Conservation (phyloP, 2,888 invertebrate genomes). For the Trichopria drosophilae region DNA sequence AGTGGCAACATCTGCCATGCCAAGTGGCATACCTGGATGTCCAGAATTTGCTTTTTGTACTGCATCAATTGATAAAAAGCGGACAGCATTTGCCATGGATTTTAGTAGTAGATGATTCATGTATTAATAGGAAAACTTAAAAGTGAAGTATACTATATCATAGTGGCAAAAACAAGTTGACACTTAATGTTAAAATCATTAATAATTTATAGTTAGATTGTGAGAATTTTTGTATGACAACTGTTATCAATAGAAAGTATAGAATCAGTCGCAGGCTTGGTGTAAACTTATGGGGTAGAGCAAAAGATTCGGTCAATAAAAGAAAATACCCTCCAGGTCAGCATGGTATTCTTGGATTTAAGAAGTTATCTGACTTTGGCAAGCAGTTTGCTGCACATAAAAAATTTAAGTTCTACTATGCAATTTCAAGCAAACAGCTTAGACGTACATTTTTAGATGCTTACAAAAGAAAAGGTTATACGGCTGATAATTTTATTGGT, state of each 20-base stretch:
- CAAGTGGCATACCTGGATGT: constrained; percentile 25
- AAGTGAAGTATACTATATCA: constrained; percentile 23
- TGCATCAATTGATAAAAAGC: constrained; percentile 25
- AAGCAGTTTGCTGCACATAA: constrained; percentile 8
- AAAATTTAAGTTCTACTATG: constrained; percentile 11
- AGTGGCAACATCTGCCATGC: constrained; percentile 27
- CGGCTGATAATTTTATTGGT: constrained; percentile 15
- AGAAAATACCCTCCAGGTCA: constrained; percentile 16
- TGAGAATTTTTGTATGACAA: constrained; percentile 26
- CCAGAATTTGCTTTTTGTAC: constrained; percentile 28
- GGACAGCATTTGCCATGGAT: constrained; percentile 25
- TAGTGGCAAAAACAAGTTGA: constrained; percentile 25
- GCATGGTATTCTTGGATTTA: constrained; percentile 8
- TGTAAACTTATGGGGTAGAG: constrained; percentile 22
- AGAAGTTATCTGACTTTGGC: constrained; percentile 11
- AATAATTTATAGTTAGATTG: constrained; percentile 23
- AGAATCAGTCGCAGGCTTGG: constrained; percentile 24
- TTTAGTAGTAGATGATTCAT: constrained; percentile 20
- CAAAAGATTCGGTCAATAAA: constrained; percentile 19
- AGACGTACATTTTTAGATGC: constrained; percentile 9
- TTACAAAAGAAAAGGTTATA: constrained; percentile 14
- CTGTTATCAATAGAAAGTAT: constrained; percentile 25
- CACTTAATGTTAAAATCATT: constrained; percentile 25
- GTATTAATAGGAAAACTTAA: constrained; percentile 23
- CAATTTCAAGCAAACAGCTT: constrained; percentile 9